A percentile compares a stretch with the other conserved stretches of the same genome.
Evolutionary conservation across 1,140 invertebrate genomes (phyloP).

Genomic region (Dermatophagoides farinae): DNA sequence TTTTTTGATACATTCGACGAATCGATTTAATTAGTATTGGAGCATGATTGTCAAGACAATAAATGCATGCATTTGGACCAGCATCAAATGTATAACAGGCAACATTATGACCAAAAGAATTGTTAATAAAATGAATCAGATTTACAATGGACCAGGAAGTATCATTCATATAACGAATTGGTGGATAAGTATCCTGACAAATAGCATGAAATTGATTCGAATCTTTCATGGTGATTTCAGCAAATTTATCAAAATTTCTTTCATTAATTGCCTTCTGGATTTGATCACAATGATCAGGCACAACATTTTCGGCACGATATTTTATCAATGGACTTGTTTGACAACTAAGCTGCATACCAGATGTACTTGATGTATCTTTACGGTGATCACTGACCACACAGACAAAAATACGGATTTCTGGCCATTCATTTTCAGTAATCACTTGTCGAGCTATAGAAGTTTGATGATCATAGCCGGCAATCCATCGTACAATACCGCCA

Average conservation of each 20-base stretch:
- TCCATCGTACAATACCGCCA: conserved; percentile 86
- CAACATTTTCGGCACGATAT: conserved; percentile 44
- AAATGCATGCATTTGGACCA: conserved; percentile 84
- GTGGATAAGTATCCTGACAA: conserved; percentile 82
- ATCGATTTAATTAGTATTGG: conserved; percentile 40
- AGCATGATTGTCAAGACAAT: conserved; percentile 54
- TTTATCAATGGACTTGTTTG: conserved; percentile 62
- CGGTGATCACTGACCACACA: conserved; percentile 63
- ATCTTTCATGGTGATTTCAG: conserved; percentile 84
- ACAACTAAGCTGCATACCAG: conserved; percentile 67
- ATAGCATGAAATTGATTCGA: conserved; percentile 94
- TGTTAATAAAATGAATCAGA: conserved; percentile 64
- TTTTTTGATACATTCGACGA: conserved; percentile 41
- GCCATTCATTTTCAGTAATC: conserved; percentile 55
- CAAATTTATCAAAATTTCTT: conserved; percentile 67
- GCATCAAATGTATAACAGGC: conserved; percentile 92
- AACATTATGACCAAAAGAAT: conserved; percentile 34
- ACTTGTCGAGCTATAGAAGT: conserved; percentile 59
- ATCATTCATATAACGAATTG: conserved; percentile 75
- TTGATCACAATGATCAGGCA: conserved; percentile 42
- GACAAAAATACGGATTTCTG: conserved; percentile 67
- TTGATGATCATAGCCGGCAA: conserved; percentile 48
- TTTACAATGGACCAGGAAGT: conserved; percentile 53
- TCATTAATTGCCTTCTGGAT: conserved; percentile 55
- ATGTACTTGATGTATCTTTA: conserved; percentile 70